These are phyloP conservation scores for Ridgeia piscesae DNA, from an alignment of 1,140 invertebrate genomes.

Conservation along the genomic window DNA sequence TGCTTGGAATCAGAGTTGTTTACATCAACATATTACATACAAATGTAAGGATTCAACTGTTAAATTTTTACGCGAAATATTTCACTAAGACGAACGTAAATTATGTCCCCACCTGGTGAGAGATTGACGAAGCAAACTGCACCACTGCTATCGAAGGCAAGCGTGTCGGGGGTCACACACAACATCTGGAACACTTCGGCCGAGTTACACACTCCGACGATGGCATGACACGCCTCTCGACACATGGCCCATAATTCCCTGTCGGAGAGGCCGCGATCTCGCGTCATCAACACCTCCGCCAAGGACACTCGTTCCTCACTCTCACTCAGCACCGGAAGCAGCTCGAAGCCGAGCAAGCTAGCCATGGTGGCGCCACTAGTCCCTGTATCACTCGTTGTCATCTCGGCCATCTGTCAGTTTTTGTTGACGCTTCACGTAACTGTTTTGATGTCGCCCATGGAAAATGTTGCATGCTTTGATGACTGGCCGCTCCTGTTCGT, in stretches of 20 bases:
- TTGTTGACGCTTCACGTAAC: background rate
- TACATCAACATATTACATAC: no score
- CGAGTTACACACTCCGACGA: slow-evolving; percentile 46
- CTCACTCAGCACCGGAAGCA: slow-evolving; percentile 34
- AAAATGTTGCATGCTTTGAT: background rate
- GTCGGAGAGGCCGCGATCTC: slow-evolving; percentile 44
- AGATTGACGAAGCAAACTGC: slow-evolving; percentile 52
- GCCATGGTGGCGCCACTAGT: background rate
- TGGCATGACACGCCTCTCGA: slow-evolving; percentile 49
- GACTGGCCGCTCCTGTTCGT: background rate
- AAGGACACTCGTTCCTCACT: slow-evolving; percentile 47
- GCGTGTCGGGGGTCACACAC: slow-evolving; percentile 51
- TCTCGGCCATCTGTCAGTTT: background rate
- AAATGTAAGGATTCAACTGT: no score
- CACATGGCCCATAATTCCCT: slow-evolving; percentile 54
- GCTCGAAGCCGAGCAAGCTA: slow-evolving; percentile 17
- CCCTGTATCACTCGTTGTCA: background rate
- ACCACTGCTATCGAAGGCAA: slow-evolving; percentile 52
- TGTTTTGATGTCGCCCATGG: background rate
- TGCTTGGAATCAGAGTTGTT: no score
- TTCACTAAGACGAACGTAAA: background rate
- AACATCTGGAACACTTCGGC: slow-evolving; percentile 50
- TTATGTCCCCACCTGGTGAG: slow-evolving; percentile 31
- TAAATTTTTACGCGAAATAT: no score
- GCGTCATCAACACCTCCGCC: slow-evolving; percentile 43